phyloP scores from a whole-genome alignment of 2,888 invertebrate species.

The Drosophila dives region DNA sequence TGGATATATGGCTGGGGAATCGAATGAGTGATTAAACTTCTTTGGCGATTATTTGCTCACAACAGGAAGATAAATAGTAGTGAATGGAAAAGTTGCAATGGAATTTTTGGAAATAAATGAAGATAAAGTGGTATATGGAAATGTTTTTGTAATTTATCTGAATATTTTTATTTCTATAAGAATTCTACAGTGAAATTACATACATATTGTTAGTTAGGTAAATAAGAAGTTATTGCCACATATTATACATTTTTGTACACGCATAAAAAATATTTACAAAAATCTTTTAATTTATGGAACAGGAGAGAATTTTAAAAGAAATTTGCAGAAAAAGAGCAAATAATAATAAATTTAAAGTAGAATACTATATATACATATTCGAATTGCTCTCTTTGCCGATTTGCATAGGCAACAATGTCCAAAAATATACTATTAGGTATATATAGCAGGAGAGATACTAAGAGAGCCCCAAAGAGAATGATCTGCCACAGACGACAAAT shows the following conservation, averaged over 20 bases:
- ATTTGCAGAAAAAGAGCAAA: background rate
- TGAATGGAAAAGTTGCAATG: background rate
- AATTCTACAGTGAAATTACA: background rate
- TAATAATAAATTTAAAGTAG: background rate
- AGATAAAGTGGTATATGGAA: slow-evolving; percentile 1
- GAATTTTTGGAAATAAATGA: slow-evolving; percentile 16
- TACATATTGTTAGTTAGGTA: background rate
- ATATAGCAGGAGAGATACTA: slow-evolving; percentile 23
- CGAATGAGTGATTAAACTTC: slow-evolving; percentile 36
- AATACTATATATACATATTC: background rate
- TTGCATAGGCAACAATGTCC: slow-evolving; percentile 7
- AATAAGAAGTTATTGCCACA: background rate
- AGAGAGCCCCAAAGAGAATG: slow-evolving; percentile 47
- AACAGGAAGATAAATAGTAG: background rate
- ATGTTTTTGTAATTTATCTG: background rate
- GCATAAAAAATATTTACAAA: background rate
- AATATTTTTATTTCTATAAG: background rate
- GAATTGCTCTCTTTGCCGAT: slow-evolving; percentile 10
- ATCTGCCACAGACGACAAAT: slow-evolving; percentile 24
- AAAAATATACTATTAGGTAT: slow-evolving; percentile 8
- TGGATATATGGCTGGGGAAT: slow-evolving; percentile 17
- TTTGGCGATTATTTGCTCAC: slow-evolving; percentile 36
- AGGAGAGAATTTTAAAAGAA: background rate
- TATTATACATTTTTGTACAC: background rate
- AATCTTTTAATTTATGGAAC: background rate